These are phyloP conservation scores for Platycnemis pennipes DNA, from an alignment of 2,888 invertebrate species.

Conservation along the genomic window DNA sequence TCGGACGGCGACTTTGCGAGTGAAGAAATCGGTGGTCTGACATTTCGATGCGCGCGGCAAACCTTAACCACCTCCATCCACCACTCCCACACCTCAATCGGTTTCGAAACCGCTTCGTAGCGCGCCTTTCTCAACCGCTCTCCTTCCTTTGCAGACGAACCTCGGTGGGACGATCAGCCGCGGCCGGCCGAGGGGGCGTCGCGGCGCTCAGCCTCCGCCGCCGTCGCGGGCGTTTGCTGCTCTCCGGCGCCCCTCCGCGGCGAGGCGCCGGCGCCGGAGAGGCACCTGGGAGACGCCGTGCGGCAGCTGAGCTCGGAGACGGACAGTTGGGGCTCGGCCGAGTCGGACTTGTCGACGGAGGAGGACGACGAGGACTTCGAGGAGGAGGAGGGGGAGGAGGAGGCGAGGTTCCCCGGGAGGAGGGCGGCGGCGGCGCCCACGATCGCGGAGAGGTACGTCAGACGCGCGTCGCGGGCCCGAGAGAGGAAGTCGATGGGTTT, in stretches of 20 bases:
- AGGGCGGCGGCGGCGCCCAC: neutral
- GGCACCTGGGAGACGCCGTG: conserved; percentile 71
- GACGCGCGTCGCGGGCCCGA: too few relatives aligned
- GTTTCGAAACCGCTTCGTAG: too few relatives aligned
- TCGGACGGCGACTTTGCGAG: too few relatives aligned
- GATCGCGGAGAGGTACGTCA: neutral
- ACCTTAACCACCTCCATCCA: too few relatives aligned
- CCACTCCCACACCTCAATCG: too few relatives aligned
- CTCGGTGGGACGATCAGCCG: conserved; percentile 87
- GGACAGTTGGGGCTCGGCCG: conserved; percentile 85
- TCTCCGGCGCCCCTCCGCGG: conserved; percentile 74
- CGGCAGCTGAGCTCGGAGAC: conserved; percentile 80
- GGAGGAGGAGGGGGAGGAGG: neutral
- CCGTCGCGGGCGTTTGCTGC: conserved; percentile 82
- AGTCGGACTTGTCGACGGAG: conserved; percentile 83
- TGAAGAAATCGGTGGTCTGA: too few relatives aligned
- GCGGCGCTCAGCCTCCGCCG: conserved; percentile 80
- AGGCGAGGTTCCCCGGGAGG: conserved; percentile 17
- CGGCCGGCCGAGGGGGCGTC: conserved; percentile 82
- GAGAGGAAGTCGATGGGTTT: too few relatives aligned
- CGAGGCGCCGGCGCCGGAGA: neutral
- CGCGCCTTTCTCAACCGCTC: too few relatives aligned
- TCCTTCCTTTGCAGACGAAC: conserved; percentile 86
- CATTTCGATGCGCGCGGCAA: too few relatives aligned
- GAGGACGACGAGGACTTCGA: conserved; percentile 82